phyloP scores from a whole-genome alignment of 2,113 vertebrate species.

The Prinia subflava region DNA sequence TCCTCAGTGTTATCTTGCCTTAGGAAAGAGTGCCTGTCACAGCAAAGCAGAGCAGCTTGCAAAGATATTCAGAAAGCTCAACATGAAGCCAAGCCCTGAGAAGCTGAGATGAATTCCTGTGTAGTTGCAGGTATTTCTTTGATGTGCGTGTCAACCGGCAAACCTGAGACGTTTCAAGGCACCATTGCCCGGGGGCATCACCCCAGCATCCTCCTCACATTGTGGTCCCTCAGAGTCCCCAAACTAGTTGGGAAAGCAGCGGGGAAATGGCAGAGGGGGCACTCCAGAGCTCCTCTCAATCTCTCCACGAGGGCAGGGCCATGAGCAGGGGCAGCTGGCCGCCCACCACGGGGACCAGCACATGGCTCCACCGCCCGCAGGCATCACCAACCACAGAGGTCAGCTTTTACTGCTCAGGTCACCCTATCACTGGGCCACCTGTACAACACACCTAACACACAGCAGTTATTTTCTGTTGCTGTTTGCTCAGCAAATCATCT shows the following conservation, averaged over 20 bases:
- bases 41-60: not conserved
- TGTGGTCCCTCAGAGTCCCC: not conserved
- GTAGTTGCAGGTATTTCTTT: not conserved
- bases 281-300: not conserved
- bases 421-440: slow-evolving; percentile 69
- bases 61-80: not conserved
- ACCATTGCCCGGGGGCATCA: not conserved
- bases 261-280: not conserved
- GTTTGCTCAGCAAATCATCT: slow-evolving; percentile 40
- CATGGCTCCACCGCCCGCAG: not conserved
- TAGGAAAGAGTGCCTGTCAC: not conserved
- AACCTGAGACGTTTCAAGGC: not conserved
- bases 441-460: slow-evolving; percentile 66
- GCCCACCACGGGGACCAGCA: slow-evolving; percentile 38
- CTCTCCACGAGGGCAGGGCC: not conserved
- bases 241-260: not conserved
- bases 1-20: not conserved
- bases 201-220: not conserved
- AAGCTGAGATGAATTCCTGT: not conserved
- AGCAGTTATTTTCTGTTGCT: slow-evolving; percentile 33
- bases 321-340: slow-evolving; percentile 56
- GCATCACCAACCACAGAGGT: slow-evolving; percentile 66
- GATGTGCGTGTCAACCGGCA: not conserved
- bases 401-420: slow-evolving; percentile 59
- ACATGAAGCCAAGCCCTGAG: not conserved